phyloP scores from a whole-genome alignment of 2,113 vertebrate species.

The Bettongia penicillata region DNA sequence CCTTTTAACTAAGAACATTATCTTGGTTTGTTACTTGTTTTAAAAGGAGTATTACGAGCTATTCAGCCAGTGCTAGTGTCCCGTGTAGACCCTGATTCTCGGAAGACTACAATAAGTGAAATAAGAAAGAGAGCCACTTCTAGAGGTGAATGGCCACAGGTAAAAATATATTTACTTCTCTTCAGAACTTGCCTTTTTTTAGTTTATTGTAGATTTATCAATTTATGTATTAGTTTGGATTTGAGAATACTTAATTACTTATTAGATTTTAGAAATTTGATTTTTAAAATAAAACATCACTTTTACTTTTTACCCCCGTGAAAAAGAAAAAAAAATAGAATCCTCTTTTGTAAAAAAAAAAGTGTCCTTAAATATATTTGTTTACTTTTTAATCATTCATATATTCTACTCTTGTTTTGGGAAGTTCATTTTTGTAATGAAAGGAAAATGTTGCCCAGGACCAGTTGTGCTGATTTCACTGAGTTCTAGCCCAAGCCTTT shows the following conservation, averaged over 20 bases:
- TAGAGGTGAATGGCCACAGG: conserved; percentile 95
- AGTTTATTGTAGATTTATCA: not conserved
- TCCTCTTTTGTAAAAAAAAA: not conserved
- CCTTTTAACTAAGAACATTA: not conserved
- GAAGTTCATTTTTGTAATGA: too few relatives aligned
- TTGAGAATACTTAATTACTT: conserved; percentile 28
- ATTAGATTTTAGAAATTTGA: not conserved
- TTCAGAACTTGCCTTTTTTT: not conserved
- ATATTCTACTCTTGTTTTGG: too few relatives aligned
- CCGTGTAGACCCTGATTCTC: conserved; percentile 93
- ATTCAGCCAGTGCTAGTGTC: conserved; percentile 95
- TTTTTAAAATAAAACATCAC: not conserved
- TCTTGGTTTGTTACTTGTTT: conserved; percentile 52
- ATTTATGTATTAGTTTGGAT: not conserved
- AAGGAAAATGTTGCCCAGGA: too few relatives aligned
- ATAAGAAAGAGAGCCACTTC: conserved; percentile 91
- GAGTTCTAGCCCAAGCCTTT: not conserved
- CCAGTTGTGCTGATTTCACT: too few relatives aligned
- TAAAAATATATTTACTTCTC: conserved; percentile 64
- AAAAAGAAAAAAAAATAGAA: not conserved
- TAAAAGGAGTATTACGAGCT: conserved; percentile 81
- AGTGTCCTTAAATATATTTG: too few relatives aligned
- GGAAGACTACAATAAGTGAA: conserved; percentile 93
- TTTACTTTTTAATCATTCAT: too few relatives aligned
- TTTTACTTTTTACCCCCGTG: not conserved